phyloP scores from a whole-genome alignment of 1,140 invertebrate genomes.

The Acromyrmex echinatior region DNA sequence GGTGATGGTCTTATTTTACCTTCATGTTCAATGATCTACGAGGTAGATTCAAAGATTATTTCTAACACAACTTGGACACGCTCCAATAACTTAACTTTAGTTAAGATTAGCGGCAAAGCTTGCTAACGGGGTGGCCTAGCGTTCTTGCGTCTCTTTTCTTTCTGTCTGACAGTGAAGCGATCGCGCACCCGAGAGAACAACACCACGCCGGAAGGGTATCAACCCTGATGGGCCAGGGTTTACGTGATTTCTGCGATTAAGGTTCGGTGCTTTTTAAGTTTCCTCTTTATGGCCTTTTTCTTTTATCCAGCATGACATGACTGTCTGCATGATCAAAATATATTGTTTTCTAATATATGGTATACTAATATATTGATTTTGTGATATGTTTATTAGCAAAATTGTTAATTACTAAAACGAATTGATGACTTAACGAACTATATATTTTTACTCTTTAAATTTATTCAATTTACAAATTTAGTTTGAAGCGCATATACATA shows the following conservation, averaged over 20 bases:
- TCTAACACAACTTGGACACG: conserved; percentile 12
- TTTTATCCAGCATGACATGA: conserved; percentile 18
- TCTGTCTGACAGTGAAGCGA: conserved; percentile 87
- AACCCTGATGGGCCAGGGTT: conserved; percentile 82
- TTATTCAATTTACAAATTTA: not conserved
- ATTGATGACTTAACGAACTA: not conserved
- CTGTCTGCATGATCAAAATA: conserved; percentile 27
- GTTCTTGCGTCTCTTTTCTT: conserved; percentile 77
- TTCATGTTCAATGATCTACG: conserved; percentile 13
- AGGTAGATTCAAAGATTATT: not conserved
- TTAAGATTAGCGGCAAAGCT: conserved; percentile 70
- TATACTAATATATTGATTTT: not conserved
- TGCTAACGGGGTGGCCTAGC: conserved; percentile 77
- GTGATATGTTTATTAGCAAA: not conserved
- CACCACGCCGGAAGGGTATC: conserved; percentile 85
- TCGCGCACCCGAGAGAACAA: conserved; percentile 88
- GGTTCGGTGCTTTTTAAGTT: conserved; percentile 80
- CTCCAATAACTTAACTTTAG: conserved; percentile 29
- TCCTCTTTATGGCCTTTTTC: conserved; percentile 58
- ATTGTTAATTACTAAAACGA: conserved; percentile 9
- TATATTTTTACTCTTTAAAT: not conserved
- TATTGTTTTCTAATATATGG: not conserved
- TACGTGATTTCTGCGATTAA: conserved; percentile 81
- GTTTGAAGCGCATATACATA: not conserved
- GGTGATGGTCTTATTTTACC: conserved; percentile 37